These are phyloP conservation scores for Heliconius melpomene DNA, from an alignment of 1,140 invertebrate genomes.

Conservation along the genomic window DNA sequence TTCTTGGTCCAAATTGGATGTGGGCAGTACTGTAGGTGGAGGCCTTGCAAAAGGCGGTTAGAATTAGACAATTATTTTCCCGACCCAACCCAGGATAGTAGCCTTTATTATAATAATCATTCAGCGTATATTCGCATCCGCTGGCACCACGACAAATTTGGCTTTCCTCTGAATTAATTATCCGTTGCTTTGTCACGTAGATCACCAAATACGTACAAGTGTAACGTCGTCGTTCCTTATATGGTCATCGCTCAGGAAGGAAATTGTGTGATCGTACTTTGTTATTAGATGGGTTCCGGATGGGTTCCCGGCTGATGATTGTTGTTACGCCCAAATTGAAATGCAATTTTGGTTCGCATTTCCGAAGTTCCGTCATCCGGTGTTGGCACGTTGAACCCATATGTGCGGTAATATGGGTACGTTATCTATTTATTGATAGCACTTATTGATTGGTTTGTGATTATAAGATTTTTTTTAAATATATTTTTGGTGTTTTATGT, in stretches of 20 bases:
- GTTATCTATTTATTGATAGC: not conserved
- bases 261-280: conserved; percentile 71
- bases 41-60: conserved; percentile 69
- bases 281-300: conserved; percentile 41
- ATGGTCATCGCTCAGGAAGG: conserved; percentile 66
- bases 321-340: conserved; percentile 50
- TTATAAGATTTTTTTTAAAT: not conserved
- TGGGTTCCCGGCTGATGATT: conserved; percentile 20
- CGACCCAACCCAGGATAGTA: conserved; percentile 46
- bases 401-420: conserved; percentile 5
- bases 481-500: not conserved
- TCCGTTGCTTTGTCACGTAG: conserved; percentile 69
- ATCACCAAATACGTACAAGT: conserved; percentile 66
- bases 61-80: conserved; percentile 54
- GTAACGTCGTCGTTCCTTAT: conserved; percentile 62
- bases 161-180: conserved; percentile 73
- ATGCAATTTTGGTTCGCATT: conserved; percentile 70
- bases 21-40: conserved; percentile 74
- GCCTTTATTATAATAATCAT: conserved; percentile 55
- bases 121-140: conserved; percentile 55
- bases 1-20: conserved; percentile 69
- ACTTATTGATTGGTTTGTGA: not conserved
- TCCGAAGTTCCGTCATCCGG: conserved; percentile 56
- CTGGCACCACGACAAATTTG: conserved; percentile 62
- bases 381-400: conserved; percentile 43